These are phyloP conservation scores for Limosa lapponica DNA, from an alignment of 2,797 vertebrate genomes.

Conservation along the genomic window DNA sequence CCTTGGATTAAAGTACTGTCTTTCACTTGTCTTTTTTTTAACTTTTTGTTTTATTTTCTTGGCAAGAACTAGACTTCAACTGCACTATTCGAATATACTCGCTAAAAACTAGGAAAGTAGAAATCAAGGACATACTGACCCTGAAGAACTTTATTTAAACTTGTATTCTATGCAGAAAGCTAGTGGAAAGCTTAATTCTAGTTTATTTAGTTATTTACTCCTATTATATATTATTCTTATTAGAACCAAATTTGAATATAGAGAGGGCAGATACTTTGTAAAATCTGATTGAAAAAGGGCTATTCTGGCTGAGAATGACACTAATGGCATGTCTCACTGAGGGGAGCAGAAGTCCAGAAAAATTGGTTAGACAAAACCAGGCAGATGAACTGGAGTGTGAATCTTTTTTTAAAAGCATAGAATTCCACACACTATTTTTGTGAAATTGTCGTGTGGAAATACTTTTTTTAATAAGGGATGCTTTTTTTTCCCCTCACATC, in stretches of 20 bases:
- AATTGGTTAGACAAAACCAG: not conserved
- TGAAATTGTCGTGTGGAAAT: not conserved
- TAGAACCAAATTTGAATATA: not conserved
- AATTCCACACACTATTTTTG: not conserved
- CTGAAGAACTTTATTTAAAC: not conserved
- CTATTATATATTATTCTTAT: not conserved
- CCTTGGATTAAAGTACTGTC: not conserved
- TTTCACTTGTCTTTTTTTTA: not conserved
- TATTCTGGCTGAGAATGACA: not conserved
- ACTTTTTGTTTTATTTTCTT: not conserved
- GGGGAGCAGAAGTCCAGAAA: not conserved
- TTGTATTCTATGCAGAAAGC: not conserved
- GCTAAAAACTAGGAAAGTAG: not conserved
- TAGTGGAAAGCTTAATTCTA: not conserved
- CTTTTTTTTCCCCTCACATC: not conserved
- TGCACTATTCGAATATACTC: not conserved
- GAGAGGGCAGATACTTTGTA: not conserved
- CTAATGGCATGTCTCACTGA: not conserved
- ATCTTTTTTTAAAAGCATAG: not conserved
- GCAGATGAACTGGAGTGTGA: not conserved
- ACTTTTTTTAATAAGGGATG: not conserved
- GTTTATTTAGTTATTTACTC: not conserved
- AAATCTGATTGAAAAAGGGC: not conserved
- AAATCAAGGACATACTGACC: not conserved
- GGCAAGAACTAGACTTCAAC: not conserved